These are phyloP conservation scores for Athene noctua DNA, from an alignment of 2,113 vertebrate species.

Conservation along the genomic window DNA sequence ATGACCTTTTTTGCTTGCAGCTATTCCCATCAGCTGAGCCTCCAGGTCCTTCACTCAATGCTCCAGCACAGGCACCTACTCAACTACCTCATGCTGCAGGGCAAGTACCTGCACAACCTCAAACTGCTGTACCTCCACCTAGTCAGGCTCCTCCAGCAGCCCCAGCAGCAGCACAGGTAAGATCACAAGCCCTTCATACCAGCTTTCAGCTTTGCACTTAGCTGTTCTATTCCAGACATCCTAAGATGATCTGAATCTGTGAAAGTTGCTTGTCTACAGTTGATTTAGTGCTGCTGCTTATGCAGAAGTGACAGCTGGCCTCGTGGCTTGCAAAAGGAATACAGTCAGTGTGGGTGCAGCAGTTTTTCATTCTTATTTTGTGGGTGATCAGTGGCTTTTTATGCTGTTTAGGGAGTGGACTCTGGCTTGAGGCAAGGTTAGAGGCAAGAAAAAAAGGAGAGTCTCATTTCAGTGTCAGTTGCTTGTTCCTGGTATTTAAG, in stretches of 20 bases:
- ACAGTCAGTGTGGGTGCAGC: too few relatives aligned
- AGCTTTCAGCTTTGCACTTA: not conserved
- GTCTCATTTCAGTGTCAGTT: not conserved
- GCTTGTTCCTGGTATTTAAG: not conserved
- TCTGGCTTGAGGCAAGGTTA: not conserved
- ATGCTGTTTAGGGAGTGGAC: not conserved
- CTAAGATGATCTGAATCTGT: not conserved
- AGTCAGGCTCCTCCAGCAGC: slow-evolving; percentile 67
- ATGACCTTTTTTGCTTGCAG: slow-evolving; percentile 55
- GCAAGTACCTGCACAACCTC: slow-evolving; percentile 77
- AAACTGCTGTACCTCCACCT: slow-evolving; percentile 74
- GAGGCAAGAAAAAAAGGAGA: not conserved
- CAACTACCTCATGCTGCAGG: slow-evolving; percentile 90
- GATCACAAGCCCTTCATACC: not conserved
- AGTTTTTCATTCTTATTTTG: not conserved
- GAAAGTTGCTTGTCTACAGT: not conserved
- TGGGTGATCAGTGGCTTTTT: not conserved
- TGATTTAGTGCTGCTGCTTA: not conserved
- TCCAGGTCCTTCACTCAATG: slow-evolving; percentile 79
- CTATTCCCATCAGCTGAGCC: slow-evolving; percentile 83
- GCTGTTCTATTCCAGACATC: fast-evolving
- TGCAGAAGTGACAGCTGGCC: not conserved
- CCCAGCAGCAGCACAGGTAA: slow-evolving; percentile 74
- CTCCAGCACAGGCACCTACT: slow-evolving; percentile 76
- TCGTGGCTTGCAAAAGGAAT: not conserved